Conservation (phyloP, 2,888 invertebrate species). For the Augiades crinisus region DNA sequence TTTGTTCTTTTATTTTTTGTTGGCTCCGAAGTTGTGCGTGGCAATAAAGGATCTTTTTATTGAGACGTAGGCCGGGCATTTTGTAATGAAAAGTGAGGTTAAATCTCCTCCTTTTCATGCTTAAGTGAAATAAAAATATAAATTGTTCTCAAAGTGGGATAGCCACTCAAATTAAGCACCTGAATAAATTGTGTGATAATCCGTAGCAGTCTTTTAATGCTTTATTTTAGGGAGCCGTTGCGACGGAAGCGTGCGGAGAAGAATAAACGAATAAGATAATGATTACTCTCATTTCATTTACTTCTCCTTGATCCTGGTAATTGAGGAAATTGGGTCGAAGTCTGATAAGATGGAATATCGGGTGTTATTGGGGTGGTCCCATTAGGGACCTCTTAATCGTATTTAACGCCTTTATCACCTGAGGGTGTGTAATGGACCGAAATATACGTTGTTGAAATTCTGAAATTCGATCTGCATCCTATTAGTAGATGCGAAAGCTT, state of each 20-base stretch:
- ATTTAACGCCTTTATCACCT: slow-evolving; percentile 76
- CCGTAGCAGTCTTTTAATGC: slow-evolving; percentile 76
- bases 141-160: slow-evolving; percentile 73
- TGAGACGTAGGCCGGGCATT: slow-evolving; percentile 42
- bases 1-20: too few relatives aligned
- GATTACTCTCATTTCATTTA: slow-evolving; percentile 79
- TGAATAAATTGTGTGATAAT: slow-evolving; percentile 81
- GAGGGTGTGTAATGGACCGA: slow-evolving; percentile 66
- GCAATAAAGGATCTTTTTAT: slow-evolving; percentile 33
- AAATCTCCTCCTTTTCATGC: slow-evolving; percentile 63
- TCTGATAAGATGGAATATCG: slow-evolving; percentile 67
- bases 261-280: slow-evolving; percentile 76
- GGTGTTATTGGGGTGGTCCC: slow-evolving; percentile 61
- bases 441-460: slow-evolving; percentile 33
- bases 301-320: slow-evolving; percentile 76
- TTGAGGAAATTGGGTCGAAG: slow-evolving; percentile 76
- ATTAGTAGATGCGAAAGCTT: not conserved
- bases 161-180: slow-evolving; percentile 79
- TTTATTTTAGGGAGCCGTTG: slow-evolving; percentile 61
- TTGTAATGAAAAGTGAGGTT: slow-evolving; percentile 62
- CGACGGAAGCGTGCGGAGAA: slow-evolving; percentile 55
- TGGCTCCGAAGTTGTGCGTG: too few relatives aligned
- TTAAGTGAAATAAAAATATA: slow-evolving; percentile 79
- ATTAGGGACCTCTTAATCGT: slow-evolving; percentile 72
- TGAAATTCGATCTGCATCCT: slow-evolving; percentile 11